A percentile compares a stretch with the other conserved stretches of the same genome.
These are phyloP conservation scores for Physocephala rufipes DNA, from an alignment of 2,888 invertebrate species.

Conservation along the genomic window DNA sequence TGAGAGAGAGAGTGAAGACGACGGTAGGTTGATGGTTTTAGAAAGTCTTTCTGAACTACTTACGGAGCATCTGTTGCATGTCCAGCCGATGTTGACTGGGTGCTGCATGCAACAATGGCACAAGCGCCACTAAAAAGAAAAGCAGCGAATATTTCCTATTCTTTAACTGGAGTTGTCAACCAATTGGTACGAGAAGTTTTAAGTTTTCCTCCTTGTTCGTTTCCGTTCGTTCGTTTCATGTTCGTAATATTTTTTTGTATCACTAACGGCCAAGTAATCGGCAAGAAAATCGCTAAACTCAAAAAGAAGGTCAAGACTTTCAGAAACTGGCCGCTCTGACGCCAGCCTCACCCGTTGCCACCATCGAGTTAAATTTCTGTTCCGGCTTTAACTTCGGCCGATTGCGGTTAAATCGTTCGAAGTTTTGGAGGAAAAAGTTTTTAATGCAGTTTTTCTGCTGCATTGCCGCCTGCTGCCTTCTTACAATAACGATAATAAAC, in stretches of 20 bases:
- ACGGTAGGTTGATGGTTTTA: no score
- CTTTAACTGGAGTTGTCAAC: neutral
- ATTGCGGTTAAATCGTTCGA: no score
- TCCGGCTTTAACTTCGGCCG: neutral
- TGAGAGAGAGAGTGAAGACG: neutral
- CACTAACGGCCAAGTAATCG: neutral
- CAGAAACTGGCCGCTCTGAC: neutral
- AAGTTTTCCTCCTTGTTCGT: neutral
- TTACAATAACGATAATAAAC: neutral
- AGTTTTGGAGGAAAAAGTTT: slow-evolving; percentile 27
- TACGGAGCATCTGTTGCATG: slow-evolving; percentile 15
- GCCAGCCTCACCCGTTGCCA: no score
- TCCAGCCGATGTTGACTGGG: neutral
- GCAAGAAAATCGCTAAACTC: neutral
- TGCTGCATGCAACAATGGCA: neutral
- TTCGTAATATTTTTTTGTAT: slow-evolving; percentile 15
- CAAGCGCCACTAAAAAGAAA: no score
- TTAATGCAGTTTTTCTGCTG: slow-evolving; percentile 12
- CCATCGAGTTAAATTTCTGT: neutral
- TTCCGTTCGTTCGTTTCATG: neutral
- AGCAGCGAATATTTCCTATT: no score
- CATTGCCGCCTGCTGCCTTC: neutral
- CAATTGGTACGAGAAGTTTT: neutral
- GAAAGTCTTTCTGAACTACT: neutral
- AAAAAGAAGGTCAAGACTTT: neutral